Evolutionary conservation across 1,140 invertebrate genomes (phyloP).

Genomic region (Chelonus insularis): DNA sequence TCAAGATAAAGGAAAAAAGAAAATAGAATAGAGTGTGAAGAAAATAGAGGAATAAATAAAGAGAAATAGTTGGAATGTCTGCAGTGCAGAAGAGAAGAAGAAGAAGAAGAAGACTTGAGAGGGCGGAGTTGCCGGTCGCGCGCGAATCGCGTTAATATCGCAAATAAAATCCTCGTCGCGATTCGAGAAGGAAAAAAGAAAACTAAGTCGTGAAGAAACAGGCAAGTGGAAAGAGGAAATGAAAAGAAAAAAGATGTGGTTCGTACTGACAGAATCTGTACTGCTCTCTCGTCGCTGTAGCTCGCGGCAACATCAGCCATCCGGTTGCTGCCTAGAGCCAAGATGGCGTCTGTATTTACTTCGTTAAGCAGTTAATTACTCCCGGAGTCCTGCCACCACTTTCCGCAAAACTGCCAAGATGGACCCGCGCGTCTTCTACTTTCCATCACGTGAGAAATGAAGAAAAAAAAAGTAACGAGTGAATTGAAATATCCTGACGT

Average conservation of each 20-base stretch:
- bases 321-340: constrained; percentile 41
- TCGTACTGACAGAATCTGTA: constrained; percentile 16
- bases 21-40: neutral
- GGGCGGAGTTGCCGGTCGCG: constrained; percentile 17
- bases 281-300: constrained; percentile 12
- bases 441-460: neutral
- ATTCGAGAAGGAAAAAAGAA: constrained; percentile 25
- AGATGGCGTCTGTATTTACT: constrained; percentile 60
- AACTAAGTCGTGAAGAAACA: constrained; percentile 29
- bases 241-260: constrained; percentile 21
- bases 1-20: neutral
- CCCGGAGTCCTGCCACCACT: constrained; percentile 43
- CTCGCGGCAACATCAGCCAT: constrained; percentile 27
- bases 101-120: constrained; percentile 13
- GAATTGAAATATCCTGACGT: neutral
- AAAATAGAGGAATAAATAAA: neutral
- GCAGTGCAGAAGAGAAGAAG: neutral
- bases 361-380: constrained; percentile 62
- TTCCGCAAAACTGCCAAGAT: neutral
- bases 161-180: constrained; percentile 36
- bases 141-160: constrained; percentile 40
- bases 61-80: neutral
- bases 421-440: neutral
- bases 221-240: constrained; percentile 16
- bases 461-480: neutral